phyloP scores from a whole-genome alignment of 2,888 invertebrate genomes.

The Lasioglossum lativentre region DNA sequence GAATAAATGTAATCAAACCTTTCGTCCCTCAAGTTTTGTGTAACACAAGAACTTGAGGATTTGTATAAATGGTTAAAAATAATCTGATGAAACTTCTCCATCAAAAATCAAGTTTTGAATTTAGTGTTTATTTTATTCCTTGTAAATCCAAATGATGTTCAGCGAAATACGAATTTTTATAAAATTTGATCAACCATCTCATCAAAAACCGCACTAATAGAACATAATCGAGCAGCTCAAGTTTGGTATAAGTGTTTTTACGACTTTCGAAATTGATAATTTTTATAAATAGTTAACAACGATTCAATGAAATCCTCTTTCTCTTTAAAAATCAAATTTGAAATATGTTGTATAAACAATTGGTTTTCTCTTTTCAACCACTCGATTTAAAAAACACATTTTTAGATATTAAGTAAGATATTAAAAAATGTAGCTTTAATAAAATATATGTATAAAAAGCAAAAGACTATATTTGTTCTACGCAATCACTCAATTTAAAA shows the following conservation, averaged over 20 bases:
- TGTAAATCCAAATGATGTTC: neutral
- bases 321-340: neutral
- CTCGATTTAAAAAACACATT: neutral
- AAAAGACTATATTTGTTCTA: no score
- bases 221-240: neutral
- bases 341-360: neutral
- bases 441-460: neutral
- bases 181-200: neutral
- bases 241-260: no score
- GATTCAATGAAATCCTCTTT: no score
- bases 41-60: neutral
- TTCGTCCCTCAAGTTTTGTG: neutral
- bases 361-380: neutral
- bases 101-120: neutral
- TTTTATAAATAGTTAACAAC: neutral
- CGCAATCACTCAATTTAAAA: no score
- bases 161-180: neutral
- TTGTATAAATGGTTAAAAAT: neutral
- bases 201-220: neutral
- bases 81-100: neutral
- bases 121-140: neutral
- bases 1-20: neutral
- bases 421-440: neutral
- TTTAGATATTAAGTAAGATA: no score
- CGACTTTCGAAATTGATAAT: neutral